Percentiles rank a stretch among this genome's conserved stretches.
These are phyloP conservation scores for Zhuqinia jingwanae DNA, from an alignment of 2,888 invertebrate genomes.

Conservation along the genomic window DNA sequence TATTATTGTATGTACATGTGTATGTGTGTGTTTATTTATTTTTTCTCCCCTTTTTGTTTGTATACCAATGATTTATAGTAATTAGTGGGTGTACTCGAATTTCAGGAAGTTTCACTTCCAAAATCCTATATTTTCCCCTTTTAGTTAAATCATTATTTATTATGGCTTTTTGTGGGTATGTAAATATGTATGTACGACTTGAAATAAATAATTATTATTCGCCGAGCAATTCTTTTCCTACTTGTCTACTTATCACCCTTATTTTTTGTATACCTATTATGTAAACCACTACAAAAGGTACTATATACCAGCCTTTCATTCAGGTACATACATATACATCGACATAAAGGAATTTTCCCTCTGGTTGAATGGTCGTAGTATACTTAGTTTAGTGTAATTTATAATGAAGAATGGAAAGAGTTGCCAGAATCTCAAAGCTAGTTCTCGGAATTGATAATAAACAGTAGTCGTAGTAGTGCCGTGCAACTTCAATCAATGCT, in stretches of 20 bases:
- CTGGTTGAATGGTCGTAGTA: background rate
- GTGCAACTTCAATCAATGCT: constrained; percentile 33
- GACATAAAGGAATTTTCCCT: too few relatives aligned
- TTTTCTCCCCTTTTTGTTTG: too few relatives aligned
- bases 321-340: background rate
- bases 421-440: constrained; percentile 9
- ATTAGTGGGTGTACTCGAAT: constrained; percentile 41
- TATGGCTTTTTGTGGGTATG: constrained; percentile 3
- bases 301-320: too few relatives aligned
- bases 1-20: too few relatives aligned
- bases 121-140: constrained; percentile 30
- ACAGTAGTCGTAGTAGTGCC: too few relatives aligned
- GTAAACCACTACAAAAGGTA: background rate
- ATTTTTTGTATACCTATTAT: background rate
- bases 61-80: constrained; percentile 23
- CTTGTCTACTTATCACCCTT: background rate
- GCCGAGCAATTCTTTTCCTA: background rate
- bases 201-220: constrained; percentile 23
- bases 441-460: constrained; percentile 27
- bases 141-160: constrained; percentile 20
- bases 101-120: constrained; percentile 35
- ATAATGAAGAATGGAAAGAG: background rate
- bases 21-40: too few relatives aligned
- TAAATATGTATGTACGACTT: background rate
- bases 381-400: background rate